Conservation (phyloP, 53 echinoderm and acorn worm genomes). For the Echinometra lucunter region DNA sequence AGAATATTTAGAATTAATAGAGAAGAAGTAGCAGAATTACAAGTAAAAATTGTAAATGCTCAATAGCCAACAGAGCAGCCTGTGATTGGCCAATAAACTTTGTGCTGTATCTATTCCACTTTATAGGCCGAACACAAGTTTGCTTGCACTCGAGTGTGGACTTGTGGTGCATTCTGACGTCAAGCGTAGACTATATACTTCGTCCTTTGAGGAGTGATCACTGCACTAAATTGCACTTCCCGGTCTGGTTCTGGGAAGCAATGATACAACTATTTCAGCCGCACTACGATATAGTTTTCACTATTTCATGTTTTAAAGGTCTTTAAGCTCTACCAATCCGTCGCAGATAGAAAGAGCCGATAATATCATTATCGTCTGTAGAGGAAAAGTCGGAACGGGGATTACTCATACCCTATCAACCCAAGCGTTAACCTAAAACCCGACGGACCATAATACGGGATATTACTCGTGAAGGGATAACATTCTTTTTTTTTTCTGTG, state of each 20-base stretch:
- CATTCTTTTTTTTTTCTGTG: not conserved
- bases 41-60: not conserved
- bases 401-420: conserved; percentile 5
- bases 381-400: conserved; percentile 11
- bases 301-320: not conserved
- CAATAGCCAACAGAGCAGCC: not conserved
- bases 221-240: not conserved
- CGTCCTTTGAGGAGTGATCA: not conserved
- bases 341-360: not conserved
- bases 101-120: too few species aligned
- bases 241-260: not conserved
- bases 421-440: not conserved
- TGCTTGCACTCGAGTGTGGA: not conserved
- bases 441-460: conserved; percentile 14
- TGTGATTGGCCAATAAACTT: conserved; percentile 4
- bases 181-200: not conserved
- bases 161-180: not conserved
- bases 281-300: not conserved
- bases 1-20: too few species aligned
- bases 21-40: too few species aligned
- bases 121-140: too few species aligned
- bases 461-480: conserved; percentile 6
- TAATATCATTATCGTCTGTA: conserved; percentile 11
- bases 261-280: not conserved
- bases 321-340: not conserved